These are phyloP conservation scores for Sander lucioperca DNA, from an alignment of 2,113 vertebrate genomes.

Conservation along the genomic window DNA sequence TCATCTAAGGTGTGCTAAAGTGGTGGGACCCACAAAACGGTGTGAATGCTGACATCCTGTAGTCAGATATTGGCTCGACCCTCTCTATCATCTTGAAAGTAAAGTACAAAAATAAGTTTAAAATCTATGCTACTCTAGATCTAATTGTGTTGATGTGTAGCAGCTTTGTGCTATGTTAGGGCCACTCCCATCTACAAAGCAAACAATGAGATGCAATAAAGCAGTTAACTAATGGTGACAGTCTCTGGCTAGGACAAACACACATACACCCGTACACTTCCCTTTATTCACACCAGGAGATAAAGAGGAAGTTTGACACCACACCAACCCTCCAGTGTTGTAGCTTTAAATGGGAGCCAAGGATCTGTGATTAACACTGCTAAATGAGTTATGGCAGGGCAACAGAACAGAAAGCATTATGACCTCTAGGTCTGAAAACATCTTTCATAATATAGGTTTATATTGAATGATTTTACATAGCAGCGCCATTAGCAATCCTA, in stretches of 20 bases:
- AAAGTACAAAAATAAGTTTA: background rate
- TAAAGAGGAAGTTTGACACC: conserved; percentile 19
- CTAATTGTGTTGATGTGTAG: background rate
- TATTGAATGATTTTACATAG: background rate
- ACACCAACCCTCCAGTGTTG: background rate
- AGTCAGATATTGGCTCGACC: background rate
- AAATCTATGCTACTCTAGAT: conserved; percentile 7
- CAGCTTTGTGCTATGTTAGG: conserved; percentile 1
- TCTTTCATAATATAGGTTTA: background rate
- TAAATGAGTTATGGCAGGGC: background rate
- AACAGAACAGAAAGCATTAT: background rate
- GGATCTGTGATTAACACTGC: conserved; percentile 16
- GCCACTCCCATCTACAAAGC: conserved; percentile 26
- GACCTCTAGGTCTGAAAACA: background rate
- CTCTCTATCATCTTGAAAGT: background rate
- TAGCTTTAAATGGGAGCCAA: background rate
- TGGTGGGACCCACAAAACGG: background rate
- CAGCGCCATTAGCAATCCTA: background rate
- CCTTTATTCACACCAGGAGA: conserved; percentile 16
- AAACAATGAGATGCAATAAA: conserved; percentile 50
- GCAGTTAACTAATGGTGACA: conserved; percentile 25
- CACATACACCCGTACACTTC: conserved; percentile 3
- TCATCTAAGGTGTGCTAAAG: background rate
- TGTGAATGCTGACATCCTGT: background rate
- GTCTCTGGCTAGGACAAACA: conserved; percentile 10